Conservation (phyloP, 37 sponge, comb jelly and placozoan species). For the Mnemiopsis leidyi region DNA sequence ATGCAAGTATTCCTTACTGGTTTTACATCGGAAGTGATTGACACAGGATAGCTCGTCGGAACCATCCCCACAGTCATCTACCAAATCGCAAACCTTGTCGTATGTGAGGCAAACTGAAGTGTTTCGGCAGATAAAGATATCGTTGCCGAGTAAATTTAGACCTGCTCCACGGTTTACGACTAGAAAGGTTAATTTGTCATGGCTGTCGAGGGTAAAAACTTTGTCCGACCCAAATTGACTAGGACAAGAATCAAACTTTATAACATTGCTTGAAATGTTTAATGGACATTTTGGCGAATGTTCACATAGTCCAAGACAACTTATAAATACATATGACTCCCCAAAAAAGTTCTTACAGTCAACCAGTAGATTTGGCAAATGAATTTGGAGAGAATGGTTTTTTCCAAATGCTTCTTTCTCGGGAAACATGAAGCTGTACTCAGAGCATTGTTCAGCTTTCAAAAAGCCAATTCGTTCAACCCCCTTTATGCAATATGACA, state of each 20-base stretch:
- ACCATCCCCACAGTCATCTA: slow-evolving; percentile 6
- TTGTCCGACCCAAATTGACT: not conserved
- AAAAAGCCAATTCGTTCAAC: not conserved
- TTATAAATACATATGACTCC: not conserved
- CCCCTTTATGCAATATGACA: not conserved
- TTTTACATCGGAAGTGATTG: not conserved
- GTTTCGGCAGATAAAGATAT: not conserved
- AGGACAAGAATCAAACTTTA: not conserved
- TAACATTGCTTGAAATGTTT: not conserved
- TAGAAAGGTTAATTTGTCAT: not conserved
- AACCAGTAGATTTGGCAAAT: not conserved
- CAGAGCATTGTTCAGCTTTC: not conserved
- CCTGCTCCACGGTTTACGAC: not conserved
- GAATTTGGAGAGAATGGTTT: not conserved
- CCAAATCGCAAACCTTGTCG: not conserved
- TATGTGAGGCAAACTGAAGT: not conserved
- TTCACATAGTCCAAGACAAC: not conserved
- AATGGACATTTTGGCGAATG: not conserved
- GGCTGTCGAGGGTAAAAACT: not conserved
- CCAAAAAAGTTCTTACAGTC: not conserved
- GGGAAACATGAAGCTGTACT: not conserved
- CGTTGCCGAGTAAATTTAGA: not conserved
- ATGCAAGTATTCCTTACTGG: not conserved
- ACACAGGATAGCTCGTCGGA: not conserved
- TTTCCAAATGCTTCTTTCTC: not conserved